These are phyloP conservation scores for Butastur rufipennis DNA, from an alignment of 2,113 vertebrate genomes.

Conservation along the genomic window DNA sequence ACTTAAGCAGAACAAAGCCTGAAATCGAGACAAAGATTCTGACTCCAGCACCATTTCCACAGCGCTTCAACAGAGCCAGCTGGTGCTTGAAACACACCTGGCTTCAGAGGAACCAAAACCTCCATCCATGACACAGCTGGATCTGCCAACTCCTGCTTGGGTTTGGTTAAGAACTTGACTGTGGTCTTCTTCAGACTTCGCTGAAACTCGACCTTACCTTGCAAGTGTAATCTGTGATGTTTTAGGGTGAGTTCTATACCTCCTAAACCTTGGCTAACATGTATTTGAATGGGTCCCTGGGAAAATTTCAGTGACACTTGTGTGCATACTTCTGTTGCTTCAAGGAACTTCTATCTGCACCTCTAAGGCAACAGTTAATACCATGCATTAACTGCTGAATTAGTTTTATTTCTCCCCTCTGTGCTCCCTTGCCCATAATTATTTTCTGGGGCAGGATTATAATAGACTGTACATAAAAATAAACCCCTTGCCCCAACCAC, in stretches of 20 bases:
- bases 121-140: rapidly evolving
- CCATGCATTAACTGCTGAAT: neutral
- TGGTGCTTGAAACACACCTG: too few species aligned
- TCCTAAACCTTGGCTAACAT: neutral
- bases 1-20: neutral
- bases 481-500: neutral
- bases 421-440: neutral
- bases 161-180: neutral
- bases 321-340: too few species aligned
- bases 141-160: too few species aligned
- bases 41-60: too few species aligned
- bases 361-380: too few species aligned
- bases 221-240: too few species aligned
- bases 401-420: neutral
- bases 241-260: too few species aligned
- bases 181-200: too few species aligned
- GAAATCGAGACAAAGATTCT: too few species aligned
- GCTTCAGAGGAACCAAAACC: too few species aligned
- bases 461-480: neutral
- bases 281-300: neutral
- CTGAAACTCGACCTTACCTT: neutral
- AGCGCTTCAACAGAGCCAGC: neutral
- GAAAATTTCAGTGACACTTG: too few species aligned
- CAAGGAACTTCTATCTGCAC: neutral
- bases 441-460: neutral